These are phyloP conservation scores for Drosophila sucinea DNA, from an alignment of 1,140 invertebrate species.

Conservation along the genomic window DNA sequence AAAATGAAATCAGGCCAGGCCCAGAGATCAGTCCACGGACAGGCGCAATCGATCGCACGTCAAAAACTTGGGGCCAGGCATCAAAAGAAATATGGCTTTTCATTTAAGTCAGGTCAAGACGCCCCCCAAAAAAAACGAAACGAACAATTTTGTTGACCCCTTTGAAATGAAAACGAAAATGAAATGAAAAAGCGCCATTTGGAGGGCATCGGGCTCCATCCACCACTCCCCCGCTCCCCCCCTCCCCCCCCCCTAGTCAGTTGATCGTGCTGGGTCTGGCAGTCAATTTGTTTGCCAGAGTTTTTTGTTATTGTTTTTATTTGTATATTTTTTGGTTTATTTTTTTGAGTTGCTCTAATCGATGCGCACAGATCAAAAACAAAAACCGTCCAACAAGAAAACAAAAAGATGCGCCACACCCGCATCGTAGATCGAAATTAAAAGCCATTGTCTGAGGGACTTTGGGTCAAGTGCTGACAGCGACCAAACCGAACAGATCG, in stretches of 20 bases:
- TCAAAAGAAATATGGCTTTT: constrained; percentile 76
- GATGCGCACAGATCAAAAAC: constrained; percentile 76
- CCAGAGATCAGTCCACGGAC: constrained; percentile 53
- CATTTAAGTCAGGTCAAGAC: constrained; percentile 77
- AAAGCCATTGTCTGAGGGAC: constrained; percentile 65
- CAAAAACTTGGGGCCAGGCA: constrained; percentile 75
- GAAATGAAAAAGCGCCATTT: constrained; percentile 70
- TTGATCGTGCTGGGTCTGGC: constrained; percentile 54
- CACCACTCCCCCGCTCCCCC: constrained; percentile 14
- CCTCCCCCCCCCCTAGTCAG: background rate
- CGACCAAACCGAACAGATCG: constrained; percentile 18
- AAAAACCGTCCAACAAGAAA: constrained; percentile 38
- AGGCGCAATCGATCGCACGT: constrained; percentile 79
- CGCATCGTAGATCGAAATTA: constrained; percentile 66
- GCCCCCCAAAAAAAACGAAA: constrained; percentile 49
- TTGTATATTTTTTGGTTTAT: constrained; percentile 39
- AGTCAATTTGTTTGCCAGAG: constrained; percentile 71
- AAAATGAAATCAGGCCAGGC: constrained; percentile 65
- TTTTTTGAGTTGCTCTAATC: constrained; percentile 52
- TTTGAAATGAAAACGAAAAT: constrained; percentile 69
- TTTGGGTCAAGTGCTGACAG: constrained; percentile 78
- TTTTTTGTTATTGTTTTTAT: constrained; percentile 59
- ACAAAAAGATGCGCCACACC: constrained; percentile 77
- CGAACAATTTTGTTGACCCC: constrained; percentile 33
- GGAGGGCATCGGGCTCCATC: constrained; percentile 62